Conservation (phyloP, 1,140 invertebrate species). For the Brachionus koreanus region DNA sequence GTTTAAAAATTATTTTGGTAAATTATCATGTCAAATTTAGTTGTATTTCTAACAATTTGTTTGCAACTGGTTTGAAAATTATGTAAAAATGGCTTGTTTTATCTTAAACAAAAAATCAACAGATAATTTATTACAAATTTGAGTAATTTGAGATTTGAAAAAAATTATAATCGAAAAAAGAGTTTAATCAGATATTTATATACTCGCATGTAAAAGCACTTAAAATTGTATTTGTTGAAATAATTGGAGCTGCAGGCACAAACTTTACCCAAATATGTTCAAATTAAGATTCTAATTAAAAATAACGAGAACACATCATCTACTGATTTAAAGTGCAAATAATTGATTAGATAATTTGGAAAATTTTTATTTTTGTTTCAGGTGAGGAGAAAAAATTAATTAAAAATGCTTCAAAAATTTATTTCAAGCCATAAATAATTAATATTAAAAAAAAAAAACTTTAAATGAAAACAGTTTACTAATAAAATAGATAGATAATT, state of each 20-base stretch:
- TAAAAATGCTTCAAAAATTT: constrained; percentile 6
- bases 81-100: background rate
- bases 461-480: background rate
- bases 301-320: too few relatives aligned
- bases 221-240: background rate
- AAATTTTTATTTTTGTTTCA: background rate
- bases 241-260: background rate
- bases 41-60: background rate
- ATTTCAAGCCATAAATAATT: constrained; percentile 7
- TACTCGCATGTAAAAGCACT: too few relatives aligned
- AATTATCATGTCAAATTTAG: background rate
- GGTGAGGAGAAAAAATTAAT: background rate
- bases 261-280: too few relatives aligned
- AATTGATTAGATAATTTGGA: background rate
- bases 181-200: background rate
- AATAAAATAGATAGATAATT: constrained; percentile 20
- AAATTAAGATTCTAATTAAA: too few relatives aligned
- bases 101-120: background rate
- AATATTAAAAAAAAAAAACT: background rate
- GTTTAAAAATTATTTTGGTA: background rate
- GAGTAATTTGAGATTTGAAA: background rate
- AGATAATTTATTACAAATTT: background rate
- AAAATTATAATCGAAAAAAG: background rate
- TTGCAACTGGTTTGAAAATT: background rate
- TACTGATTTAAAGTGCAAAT: too few relatives aligned